Evolutionary conservation across 2,113 vertebrate species (phyloP), one percentile per base, ranked within the genome.

Genomic region (Hiodon tergisus): DNA sequence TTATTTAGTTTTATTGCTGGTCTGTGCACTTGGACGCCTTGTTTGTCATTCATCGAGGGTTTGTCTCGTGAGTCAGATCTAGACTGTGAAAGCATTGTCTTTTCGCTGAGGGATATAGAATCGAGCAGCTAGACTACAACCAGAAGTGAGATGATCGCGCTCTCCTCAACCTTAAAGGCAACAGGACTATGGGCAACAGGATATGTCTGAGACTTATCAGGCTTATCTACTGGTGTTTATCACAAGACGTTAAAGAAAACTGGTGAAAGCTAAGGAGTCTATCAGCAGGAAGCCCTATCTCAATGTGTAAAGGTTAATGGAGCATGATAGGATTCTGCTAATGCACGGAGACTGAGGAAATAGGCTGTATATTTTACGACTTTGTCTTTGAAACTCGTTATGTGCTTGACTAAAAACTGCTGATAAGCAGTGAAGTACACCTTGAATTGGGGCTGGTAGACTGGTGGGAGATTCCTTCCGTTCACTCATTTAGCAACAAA

Each of bases 101-200:
- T 46, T 7, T 74, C 59, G 57, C 63, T 16, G 46, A 51, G 60
- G 76, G 78, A 80, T 79, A 71, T 71, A 68, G 17, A 31, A 31
- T 31, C 31, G 31, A 31, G 31, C 31, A 31, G 31, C 31, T 31
- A 31, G 31, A 31, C 31, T 2, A 31, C 31, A 31, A 31, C 31
- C 31, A 31, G 31, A 31, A 31, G 31, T 31, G 31, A 31, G 31
- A 31, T 31, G 31, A 31, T 31, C 31, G 31, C 31, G 2, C 31
- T 31, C 31, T 31, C 31, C 31, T 31, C 31, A 31, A 31, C 31
- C 31, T 31, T 31, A 31, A 31, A 31, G 31, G 31, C 31, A 31
- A 31, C 31, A 31, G 31, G 31, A 31, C 31, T 31, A 31, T 31
- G 31, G 31, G 31, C 31, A 31, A 31, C 31, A 31, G 31, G 31